Evolutionary conservation across 2,113 vertebrate genomes (phyloP).

Genomic region (Sander lucioperca): DNA sequence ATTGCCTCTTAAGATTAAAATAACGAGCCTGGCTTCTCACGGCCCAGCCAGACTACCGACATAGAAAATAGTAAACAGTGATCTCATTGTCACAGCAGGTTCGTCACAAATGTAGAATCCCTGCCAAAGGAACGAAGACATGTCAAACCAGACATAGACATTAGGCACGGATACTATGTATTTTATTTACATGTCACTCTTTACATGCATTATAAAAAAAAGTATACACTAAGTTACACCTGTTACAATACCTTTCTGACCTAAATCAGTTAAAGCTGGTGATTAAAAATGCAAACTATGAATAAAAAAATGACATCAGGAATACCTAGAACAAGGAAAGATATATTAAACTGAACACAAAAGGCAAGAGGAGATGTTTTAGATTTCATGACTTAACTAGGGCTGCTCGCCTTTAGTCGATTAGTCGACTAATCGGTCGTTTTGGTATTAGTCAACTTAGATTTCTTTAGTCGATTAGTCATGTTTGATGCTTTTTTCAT

Average conservation of each 20-base stretch:
- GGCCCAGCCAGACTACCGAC: constrained; percentile 10
- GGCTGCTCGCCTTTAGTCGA: no score
- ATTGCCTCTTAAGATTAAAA: background rate
- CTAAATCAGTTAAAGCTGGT: background rate
- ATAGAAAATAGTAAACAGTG: constrained; percentile 38
- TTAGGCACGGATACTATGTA: no score
- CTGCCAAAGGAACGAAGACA: background rate
- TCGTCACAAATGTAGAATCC: background rate
- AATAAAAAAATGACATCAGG: background rate
- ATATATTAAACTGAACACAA: no score
- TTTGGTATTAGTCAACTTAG: no score
- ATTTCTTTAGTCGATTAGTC: no score
- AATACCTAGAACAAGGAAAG: background rate
- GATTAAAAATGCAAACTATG: no score
- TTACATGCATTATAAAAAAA: no score
- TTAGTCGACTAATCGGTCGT: no score
- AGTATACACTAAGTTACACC: background rate
- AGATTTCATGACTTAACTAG: background rate
- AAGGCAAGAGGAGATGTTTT: background rate
- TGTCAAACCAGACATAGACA: background rate
- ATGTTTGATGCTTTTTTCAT: no score
- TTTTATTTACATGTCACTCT: background rate
- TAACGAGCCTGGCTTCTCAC: background rate
- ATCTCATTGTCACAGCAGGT: constrained; percentile 60
- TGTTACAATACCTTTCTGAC: background rate